Percentiles rank a stretch among this genome's conserved stretches.
These are phyloP conservation scores for Stichopus chloronotus DNA, from an alignment of 35 echinoderm and acorn worm genomes.

Conservation along the genomic window DNA sequence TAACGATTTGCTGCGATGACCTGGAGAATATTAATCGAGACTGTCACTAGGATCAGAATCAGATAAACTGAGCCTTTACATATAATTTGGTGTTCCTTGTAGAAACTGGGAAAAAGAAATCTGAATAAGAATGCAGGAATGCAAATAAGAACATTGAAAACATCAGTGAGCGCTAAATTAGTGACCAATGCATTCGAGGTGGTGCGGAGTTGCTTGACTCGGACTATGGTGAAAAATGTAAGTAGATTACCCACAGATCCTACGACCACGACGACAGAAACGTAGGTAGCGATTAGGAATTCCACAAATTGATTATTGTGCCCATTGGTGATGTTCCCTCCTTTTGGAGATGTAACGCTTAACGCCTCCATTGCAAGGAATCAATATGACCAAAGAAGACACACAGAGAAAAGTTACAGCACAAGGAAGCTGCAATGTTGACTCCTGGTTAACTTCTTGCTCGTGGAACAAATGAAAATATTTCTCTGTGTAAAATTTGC, in stretches of 20 bases:
- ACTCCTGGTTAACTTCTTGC: too few relatives aligned
- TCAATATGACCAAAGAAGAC: too few relatives aligned
- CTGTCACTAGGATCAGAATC: not conserved
- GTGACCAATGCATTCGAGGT: conserved; percentile 9
- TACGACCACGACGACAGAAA: not conserved
- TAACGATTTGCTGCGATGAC: conserved; percentile 50
- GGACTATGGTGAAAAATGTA: not conserved
- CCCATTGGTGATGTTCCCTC: conserved; percentile 3
- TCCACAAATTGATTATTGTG: conserved; percentile 11
- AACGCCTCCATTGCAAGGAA: not conserved
- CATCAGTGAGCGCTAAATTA: not conserved
- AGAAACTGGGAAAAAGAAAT: conserved; percentile 13
- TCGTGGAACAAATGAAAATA: too few relatives aligned
- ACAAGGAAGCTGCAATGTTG: too few relatives aligned
- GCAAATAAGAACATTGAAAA: not conserved
- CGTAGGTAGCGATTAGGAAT: not conserved
- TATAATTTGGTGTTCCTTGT: not conserved
- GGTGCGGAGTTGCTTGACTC: not conserved
- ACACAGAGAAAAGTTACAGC: too few relatives aligned
- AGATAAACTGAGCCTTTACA: conserved; percentile 9
- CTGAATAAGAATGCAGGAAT: conserved; percentile 16
- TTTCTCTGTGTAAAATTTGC: too few relatives aligned
- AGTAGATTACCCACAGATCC: conserved; percentile 29
- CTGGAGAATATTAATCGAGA: conserved; percentile 28
- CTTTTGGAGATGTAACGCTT: not conserved